Evolutionary conservation across 2,797 vertebrate species (phyloP), one percentile per base, ranked within the genome.

Genomic region (Pogoniulus pusillus): DNA sequence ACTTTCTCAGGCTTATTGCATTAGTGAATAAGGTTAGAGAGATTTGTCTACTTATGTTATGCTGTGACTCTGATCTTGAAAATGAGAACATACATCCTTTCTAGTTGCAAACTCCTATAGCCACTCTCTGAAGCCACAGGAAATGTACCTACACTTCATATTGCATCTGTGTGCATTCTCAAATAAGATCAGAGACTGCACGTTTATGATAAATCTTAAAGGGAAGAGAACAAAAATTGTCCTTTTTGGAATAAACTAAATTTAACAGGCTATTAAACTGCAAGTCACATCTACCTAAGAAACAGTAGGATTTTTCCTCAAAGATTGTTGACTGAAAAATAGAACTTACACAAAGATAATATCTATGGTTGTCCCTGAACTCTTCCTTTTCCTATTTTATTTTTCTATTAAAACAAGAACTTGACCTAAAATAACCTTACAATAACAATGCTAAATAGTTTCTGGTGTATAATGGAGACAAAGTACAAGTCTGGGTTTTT

Each of bases 381-480:
- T 85, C 83, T 95, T 94, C 94, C 94, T 92, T 89, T 95, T 88
- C 83, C 92, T 94, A 94, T 86, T 95, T 94, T 85, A 83, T 93
- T 95, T 88, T 93, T 93, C 90, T 91, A 79, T 80, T 95, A 93
- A 91, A 96, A 94, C 80, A 92, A 86, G 93, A 87, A 77, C 59
- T 71, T 95, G 96, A 95, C 96, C 96, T 85, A 94, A 95, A 90
- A 96, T 96, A 96, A 97, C 96, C 96, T 94, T 89, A 55, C 58
- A 86, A 85, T 88, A 95, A 96, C 94, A 97, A 95, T 96, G 91
- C 89, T 91, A 82, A 95, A 95, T 91, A 89, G 82, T 93, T 94
- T 95, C 93, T 96, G 82, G 77, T 90, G 17, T 85, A 93, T 95
- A 96, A 93, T 69, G 39, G 82, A 95, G 91, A 94, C 93, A 94